Evolutionary conservation across 2,797 vertebrate species (phyloP), one percentile per base, ranked within the genome.

Genomic region (Xyrichtys novacula): DNA sequence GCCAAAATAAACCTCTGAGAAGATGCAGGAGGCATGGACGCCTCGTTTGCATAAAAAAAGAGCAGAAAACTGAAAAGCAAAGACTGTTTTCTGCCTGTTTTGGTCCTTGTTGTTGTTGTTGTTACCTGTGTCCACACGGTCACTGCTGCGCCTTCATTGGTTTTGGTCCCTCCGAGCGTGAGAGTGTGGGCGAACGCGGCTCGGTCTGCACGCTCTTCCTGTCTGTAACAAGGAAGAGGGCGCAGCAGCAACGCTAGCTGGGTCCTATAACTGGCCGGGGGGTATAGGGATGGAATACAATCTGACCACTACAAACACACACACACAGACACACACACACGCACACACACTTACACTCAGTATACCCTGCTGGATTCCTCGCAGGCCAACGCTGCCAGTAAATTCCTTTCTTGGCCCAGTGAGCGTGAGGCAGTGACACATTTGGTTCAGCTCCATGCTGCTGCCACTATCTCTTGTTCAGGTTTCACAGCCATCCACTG

Each of bases 371-470:
- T 81, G 73, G 56, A 83, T 88, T 84, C 79, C 74, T 65, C 23
- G 65, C 81, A 81, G 66, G 84, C 76, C 56, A 17, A 32, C 32
- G 54, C 74, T 71, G 79, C 64, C 85, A 80, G 73, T 74, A 47
- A 72, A 74, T 77, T 78, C 71, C 65, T 72, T 39, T 59, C 47
- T 65, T 42, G 57, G 76, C 65, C 66, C 76, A 68, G 62, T 57
- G 74, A 77, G 66, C 46, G 49, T 56, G 48, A 76, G 36, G 58
- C 58, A 39, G 67, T 75, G 75, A 83, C 85, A 84, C 82, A 73
- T 79, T 82, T 78, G 84, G 80, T 81, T 83, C 60, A 67, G 63
- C 67, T 77, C 66, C 68, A 73, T 20, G 69, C 70, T 69, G 69
- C 76, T 39, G 49, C 72, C 62, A 52, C 68, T 56, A 5, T 62